Percentiles rank a stretch among this genome's conserved stretches.
These are phyloP conservation scores for Molorchus minor DNA, from an alignment of 2,888 invertebrate genomes.

Conservation along the genomic window DNA sequence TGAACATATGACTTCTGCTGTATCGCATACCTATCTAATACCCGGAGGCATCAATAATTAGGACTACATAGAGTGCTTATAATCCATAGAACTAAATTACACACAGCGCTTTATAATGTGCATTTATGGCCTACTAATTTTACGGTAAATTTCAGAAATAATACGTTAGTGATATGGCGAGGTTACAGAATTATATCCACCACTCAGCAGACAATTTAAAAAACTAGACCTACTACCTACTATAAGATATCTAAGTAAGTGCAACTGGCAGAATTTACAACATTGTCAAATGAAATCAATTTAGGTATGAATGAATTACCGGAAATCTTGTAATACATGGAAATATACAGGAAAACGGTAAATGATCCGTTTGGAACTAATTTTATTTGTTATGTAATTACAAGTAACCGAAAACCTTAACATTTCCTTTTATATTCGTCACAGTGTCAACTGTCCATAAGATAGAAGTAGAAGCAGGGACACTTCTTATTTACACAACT, in stretches of 20 bases:
- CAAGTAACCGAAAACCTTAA: too few relatives aligned
- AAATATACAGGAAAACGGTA: too few relatives aligned
- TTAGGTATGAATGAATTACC: too few relatives aligned
- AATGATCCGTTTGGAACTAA: too few relatives aligned
- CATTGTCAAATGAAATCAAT: too few relatives aligned
- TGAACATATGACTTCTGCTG: background rate
- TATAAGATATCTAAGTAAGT: background rate
- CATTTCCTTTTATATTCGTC: too few relatives aligned
- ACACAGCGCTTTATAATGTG: slow-evolving; percentile 8
- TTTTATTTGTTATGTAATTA: too few relatives aligned
- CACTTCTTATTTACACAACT: too few relatives aligned
- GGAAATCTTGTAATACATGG: too few relatives aligned
- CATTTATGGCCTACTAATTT: slow-evolving; percentile 12
- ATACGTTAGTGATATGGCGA: background rate
- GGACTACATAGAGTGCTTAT: slow-evolving; percentile 1
- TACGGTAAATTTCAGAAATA: slow-evolving; percentile 8
- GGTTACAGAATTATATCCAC: background rate
- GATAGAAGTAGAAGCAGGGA: too few relatives aligned
- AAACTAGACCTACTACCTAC: too few relatives aligned
- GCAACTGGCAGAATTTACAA: background rate
- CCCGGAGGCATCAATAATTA: background rate
- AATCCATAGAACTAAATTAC: slow-evolving; percentile 7
- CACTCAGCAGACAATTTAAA: background rate
- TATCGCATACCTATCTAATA: slow-evolving; percentile 7
- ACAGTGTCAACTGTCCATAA: too few relatives aligned